A percentile compares a stretch with the other conserved stretches of the same genome.
Evolutionary conservation across 1,140 invertebrate genomes (phyloP).

Genomic region (Drosophila orosa): DNA sequence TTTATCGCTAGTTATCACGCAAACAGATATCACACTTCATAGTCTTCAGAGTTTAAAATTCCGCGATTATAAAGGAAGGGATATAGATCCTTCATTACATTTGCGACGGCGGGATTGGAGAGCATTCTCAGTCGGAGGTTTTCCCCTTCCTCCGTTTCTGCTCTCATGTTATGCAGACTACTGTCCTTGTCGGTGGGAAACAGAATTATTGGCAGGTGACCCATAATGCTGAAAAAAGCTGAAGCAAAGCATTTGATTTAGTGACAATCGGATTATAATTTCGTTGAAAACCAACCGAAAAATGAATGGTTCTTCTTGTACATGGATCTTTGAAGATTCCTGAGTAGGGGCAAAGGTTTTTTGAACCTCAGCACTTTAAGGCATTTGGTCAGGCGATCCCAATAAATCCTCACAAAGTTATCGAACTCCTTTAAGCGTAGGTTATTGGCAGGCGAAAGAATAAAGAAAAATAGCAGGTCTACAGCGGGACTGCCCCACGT

Average conservation of each 20-base stretch:
- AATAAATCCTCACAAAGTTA: constrained; percentile 68
- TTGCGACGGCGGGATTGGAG: constrained; percentile 51
- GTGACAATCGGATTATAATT: too few species aligned
- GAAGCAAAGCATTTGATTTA: background rate
- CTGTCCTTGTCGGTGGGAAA: constrained; percentile 71
- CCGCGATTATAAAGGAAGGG: constrained; percentile 68
- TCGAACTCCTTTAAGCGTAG: constrained; percentile 68
- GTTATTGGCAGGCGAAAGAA: constrained; percentile 49
- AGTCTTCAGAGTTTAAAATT: constrained; percentile 63
- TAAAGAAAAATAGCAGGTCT: constrained; percentile 82
- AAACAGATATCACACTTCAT: constrained; percentile 9
- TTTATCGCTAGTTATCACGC: background rate
- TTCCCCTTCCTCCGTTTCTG: constrained; percentile 54
- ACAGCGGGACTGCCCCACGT: constrained; percentile 76
- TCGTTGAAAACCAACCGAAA: constrained; percentile 38
- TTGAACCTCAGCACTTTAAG: constrained; percentile 55
- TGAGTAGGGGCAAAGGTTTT: constrained; percentile 76
- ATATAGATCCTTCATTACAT: constrained; percentile 63
- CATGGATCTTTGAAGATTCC: constrained; percentile 67
- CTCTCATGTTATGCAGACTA: constrained; percentile 49
- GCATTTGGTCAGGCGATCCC: constrained; percentile 63
- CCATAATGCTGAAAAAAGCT: constrained; percentile 61
- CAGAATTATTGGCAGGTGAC: constrained; percentile 58
- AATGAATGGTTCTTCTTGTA: constrained; percentile 67
- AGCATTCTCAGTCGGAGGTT: constrained; percentile 32